phyloP scores from a whole-genome alignment of 2,888 invertebrate species.

The Cordilura impudica region DNA sequence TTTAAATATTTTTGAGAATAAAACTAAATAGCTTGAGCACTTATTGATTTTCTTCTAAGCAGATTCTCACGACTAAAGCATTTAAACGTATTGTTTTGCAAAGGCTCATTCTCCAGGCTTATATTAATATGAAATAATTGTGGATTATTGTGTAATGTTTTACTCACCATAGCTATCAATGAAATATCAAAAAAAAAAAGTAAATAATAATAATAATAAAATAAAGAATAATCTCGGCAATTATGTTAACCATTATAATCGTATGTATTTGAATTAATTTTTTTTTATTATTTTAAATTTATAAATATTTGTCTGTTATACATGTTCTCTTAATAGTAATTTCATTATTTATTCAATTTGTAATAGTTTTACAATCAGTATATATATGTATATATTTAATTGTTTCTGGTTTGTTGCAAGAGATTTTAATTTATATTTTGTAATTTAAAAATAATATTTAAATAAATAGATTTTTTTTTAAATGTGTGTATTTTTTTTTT shows the following conservation, averaged over 20 bases:
- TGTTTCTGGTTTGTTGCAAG: not conserved
- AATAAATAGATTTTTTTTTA: not conserved
- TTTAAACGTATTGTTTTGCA: too few species aligned
- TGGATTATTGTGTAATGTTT: too few species aligned
- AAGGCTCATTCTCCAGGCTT: too few species aligned
- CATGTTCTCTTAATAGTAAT: not conserved
- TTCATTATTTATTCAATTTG: not conserved
- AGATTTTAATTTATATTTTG: not conserved
- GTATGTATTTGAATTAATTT: not conserved
- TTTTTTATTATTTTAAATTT: constrained; percentile 23
- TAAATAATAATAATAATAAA: too few species aligned
- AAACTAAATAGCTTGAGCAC: too few species aligned
- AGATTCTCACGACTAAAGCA: too few species aligned
- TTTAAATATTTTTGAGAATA: too few species aligned
- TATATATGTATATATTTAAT: not conserved
- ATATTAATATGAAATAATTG: too few species aligned
- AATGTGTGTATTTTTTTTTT: too few species aligned
- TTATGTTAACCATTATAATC: not conserved
- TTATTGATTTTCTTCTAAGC: too few species aligned
- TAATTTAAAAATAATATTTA: not conserved
- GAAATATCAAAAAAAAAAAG: not conserved
- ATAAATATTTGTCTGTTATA: constrained; percentile 48
- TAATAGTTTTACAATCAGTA: not conserved
- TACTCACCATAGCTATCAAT: not conserved
- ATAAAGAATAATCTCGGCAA: not conserved